A percentile compares a stretch with the other conserved stretches of the same genome.
Conservation (phyloP, 2,888 invertebrate genomes). For the Cybosia mesomella region DNA sequence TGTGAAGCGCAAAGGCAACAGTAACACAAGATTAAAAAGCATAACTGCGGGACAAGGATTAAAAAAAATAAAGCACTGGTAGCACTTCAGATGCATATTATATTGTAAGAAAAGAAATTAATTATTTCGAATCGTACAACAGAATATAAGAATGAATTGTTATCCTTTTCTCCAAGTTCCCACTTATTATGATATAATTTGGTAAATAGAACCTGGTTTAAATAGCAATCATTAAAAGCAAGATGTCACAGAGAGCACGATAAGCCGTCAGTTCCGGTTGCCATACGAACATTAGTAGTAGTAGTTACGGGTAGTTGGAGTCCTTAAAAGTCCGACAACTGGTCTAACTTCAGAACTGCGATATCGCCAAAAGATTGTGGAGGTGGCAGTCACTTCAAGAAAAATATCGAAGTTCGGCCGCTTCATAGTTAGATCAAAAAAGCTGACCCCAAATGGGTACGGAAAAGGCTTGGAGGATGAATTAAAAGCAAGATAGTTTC, state of each 20-base stretch:
- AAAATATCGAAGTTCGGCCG: too few species aligned
- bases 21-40: constrained; percentile 8
- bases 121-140: constrained; percentile 1
- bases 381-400: too few species aligned
- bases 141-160: not conserved
- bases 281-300: too few species aligned
- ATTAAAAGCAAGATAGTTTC: not conserved
- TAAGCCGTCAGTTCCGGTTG: too few species aligned
- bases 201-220: not conserved
- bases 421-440: too few species aligned
- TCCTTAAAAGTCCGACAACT: too few species aligned
- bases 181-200: not conserved
- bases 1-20: constrained; percentile 65
- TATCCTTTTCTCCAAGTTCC: not conserved
- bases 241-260: too few species aligned
- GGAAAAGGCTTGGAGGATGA: too few species aligned
- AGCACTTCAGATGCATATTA: not conserved
- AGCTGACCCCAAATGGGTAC: too few species aligned
- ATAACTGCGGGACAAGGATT: not conserved
- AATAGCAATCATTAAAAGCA: not conserved
- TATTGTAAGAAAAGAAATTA: not conserved
- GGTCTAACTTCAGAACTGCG: too few species aligned
- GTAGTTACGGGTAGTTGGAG: too few species aligned
- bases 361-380: too few species aligned
- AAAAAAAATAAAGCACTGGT: not conserved